Evolutionary conservation across 2,797 vertebrate genomes (phyloP).

Genomic region (Siniperca undulata): DNA sequence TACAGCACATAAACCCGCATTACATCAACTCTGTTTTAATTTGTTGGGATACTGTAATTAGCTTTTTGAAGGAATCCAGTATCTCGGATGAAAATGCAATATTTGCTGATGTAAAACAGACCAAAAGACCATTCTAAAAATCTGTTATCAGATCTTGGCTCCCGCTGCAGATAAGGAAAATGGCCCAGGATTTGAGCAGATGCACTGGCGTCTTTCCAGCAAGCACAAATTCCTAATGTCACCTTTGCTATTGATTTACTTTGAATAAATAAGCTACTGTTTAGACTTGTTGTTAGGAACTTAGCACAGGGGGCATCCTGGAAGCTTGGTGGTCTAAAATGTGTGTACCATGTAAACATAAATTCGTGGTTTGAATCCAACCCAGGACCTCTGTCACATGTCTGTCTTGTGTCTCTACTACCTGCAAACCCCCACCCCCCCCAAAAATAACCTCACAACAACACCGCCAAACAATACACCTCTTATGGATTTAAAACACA

Average conservation of each 20-base stretch:
- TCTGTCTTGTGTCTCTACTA: slow-evolving; percentile 18
- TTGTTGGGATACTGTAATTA: slow-evolving; percentile 23
- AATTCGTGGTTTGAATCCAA: slow-evolving; percentile 41
- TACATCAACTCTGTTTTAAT: slow-evolving; percentile 40
- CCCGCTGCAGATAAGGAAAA: slow-evolving; percentile 50
- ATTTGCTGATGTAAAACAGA: slow-evolving; percentile 68
- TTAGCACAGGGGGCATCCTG: slow-evolving; percentile 41
- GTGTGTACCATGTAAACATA: slow-evolving; percentile 39
- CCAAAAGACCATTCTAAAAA: slow-evolving; percentile 47
- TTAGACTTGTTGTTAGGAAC: slow-evolving; percentile 43
- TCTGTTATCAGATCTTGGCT: slow-evolving; percentile 54
- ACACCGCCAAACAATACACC: slow-evolving; percentile 39
- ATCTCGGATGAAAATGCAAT: slow-evolving; percentile 47
- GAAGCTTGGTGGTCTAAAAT: slow-evolving; percentile 37
- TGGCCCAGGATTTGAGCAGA: slow-evolving; percentile 52
- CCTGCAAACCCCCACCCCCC: slow-evolving; percentile 4
- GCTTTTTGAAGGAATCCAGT: slow-evolving; percentile 34
- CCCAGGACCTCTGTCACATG: slow-evolving; percentile 31
- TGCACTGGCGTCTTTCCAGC: slow-evolving; percentile 61
- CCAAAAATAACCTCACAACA: slow-evolving; percentile 19
- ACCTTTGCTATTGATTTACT: slow-evolving; percentile 64
- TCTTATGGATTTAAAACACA: slow-evolving; percentile 72
- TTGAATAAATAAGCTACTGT: slow-evolving; percentile 59
- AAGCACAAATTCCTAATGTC: slow-evolving; percentile 57
- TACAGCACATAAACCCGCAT: slow-evolving; percentile 51